Conservation (phyloP, 37 sponge, comb jelly and placozoan genomes). For the Axinella damicornis region DNA sequence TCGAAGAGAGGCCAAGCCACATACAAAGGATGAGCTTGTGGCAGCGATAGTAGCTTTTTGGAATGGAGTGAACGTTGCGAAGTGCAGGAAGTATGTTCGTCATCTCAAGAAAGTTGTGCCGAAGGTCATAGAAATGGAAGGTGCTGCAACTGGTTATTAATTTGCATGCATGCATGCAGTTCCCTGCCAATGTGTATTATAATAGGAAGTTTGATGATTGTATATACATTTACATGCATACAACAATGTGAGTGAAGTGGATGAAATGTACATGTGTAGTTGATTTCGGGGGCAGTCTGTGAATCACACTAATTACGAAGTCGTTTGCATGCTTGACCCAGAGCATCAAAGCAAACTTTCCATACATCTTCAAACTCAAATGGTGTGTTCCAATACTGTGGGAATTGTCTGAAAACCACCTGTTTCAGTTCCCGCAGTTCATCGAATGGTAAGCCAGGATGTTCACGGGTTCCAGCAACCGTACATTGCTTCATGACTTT, state of each 20-base stretch:
- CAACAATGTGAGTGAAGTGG: too few species aligned
- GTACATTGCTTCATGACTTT: conserved; percentile 15
- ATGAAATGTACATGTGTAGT: too few species aligned
- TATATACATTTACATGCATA: too few species aligned
- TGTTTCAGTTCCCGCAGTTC: conserved; percentile 3
- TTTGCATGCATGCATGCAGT: too few species aligned
- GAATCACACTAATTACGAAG: too few species aligned
- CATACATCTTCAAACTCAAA: conserved; percentile 19
- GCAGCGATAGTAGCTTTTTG: conserved; percentile 35
- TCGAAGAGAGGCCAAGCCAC: conserved; percentile 39
- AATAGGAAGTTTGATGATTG: too few species aligned
- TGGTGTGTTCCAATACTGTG: conserved; percentile 29
- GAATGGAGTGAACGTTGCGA: conserved; percentile 14
- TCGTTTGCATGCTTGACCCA: not conserved
- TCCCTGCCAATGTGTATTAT: too few species aligned
- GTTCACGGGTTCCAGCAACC: not conserved
- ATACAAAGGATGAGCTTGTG: conserved; percentile 33
- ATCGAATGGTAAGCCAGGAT: conserved; percentile 4
- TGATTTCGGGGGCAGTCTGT: too few species aligned
- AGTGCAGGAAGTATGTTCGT: conserved; percentile 35
- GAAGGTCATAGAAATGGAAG: conserved; percentile 27
- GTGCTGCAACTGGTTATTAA: conserved; percentile 37
- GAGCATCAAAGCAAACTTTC: not conserved
- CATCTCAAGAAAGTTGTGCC: conserved; percentile 42
- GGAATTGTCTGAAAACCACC: not conserved